Evolutionary conservation across 2,113 vertebrate genomes (phyloP), one percentile per base, ranked within the genome.

Genomic region (Aphyosemion australe): DNA sequence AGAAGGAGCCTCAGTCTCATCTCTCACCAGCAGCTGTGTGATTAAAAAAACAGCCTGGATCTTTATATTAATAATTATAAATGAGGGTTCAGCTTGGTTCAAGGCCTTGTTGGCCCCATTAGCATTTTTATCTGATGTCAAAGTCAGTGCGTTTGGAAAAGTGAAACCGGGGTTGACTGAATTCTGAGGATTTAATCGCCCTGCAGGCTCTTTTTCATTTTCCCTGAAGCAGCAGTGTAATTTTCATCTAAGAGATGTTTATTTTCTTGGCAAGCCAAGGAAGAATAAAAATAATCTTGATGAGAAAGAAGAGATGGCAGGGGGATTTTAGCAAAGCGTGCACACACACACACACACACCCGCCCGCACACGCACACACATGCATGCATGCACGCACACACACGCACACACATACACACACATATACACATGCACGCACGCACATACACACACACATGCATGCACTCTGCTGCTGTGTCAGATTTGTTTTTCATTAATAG

Each of bases 181-280:
- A 68, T 57, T 5, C 16, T 5, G 32, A 41, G 8, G 43, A 71
- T 64, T 80, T 53, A 61, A 65, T 60, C 42, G 46, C 31, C 12
- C 46, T 42, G 37, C 47, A 1, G 60, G 6, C 49, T 11, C n/a
- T 42, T 2, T 63, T 50, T 2, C 60, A 55, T 18, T 48, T 69
- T 1, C 34, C 9, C 8, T 0, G 18, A 48, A 32, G 59, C 65
- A 2, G 12, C 12, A 0, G 58, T 71, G 66, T 64, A 34, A 83
- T 65, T 65, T 20, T 72, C 61, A 68, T 78, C 14, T 48, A 64
- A 51, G 49, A 50, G 47, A 83, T 73, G 74, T 83, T 83, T 70
- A 51, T 78, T 72, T 73, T 67, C 13, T 10, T 19, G 62, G 59
- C 43, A 53, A 34, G 14, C 39, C 64, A 67, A 58, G 43, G 21